A percentile compares a stretch with the other conserved stretches of the same genome.
Evolutionary conservation across 1,140 invertebrate species (phyloP).

Genomic region (Babylonia areolata): DNA sequence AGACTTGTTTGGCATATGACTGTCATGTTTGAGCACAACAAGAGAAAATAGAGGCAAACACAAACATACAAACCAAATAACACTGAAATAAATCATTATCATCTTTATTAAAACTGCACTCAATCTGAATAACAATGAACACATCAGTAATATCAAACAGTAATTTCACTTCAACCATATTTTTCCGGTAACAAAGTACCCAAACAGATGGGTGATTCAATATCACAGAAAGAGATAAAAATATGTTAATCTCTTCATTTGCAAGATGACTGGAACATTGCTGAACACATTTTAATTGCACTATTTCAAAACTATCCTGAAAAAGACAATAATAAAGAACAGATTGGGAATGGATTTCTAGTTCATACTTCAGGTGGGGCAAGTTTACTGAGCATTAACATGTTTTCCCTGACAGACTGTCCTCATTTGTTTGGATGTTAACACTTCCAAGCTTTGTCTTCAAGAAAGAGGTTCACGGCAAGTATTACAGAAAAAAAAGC

Average conservation of each 20-base stretch:
- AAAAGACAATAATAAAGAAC: too few relatives aligned
- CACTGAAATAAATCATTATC: background rate
- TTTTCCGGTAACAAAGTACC: background rate
- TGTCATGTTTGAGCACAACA: too few relatives aligned
- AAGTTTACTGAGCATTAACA: too few relatives aligned
- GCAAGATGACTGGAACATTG: background rate
- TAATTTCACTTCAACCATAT: background rate
- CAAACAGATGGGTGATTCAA: background rate
- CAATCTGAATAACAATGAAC: conserved; percentile 3
- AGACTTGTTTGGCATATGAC: too few relatives aligned
- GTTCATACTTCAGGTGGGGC: too few relatives aligned
- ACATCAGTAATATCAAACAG: background rate
- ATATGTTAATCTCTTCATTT: background rate
- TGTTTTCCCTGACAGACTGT: too few relatives aligned
- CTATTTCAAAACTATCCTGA: background rate
- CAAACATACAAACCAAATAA: background rate
- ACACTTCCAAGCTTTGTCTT: too few relatives aligned
- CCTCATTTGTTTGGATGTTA: too few relatives aligned
- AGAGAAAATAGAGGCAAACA: background rate
- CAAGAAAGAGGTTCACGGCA: too few relatives aligned
- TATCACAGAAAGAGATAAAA: background rate
- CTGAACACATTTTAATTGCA: background rate
- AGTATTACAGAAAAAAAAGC: too few relatives aligned
- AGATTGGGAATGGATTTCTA: too few relatives aligned
- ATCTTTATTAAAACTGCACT: background rate